Conservation (phyloP, 2,113 vertebrate genomes). For the Bufo gargarizans region DNA sequence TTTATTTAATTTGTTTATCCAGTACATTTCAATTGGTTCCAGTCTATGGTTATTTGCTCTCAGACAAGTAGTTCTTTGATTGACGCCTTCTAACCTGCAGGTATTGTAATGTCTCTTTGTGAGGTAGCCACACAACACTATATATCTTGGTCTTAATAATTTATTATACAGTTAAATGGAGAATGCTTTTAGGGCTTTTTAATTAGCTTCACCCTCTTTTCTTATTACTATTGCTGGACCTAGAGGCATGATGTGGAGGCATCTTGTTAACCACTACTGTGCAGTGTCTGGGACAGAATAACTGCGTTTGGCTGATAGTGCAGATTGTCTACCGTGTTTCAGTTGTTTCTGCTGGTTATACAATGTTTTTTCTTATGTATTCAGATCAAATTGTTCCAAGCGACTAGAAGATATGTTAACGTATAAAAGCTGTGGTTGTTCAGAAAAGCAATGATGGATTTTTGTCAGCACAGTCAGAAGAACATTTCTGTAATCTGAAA, state of each 20-base stretch:
- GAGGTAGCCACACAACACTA: not conserved
- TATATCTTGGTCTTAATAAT: slow-evolving; percentile 27
- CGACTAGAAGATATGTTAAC: not conserved
- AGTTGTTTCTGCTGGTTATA: slow-evolving; percentile 3
- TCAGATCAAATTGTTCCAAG: slow-evolving; percentile 19
- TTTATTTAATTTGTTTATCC: slow-evolving; percentile 3
- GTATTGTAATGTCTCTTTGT: slow-evolving; percentile 32
- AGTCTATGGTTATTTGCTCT: not conserved
- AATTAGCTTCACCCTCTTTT: slow-evolving; percentile 39
- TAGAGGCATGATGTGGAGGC: slow-evolving; percentile 1
- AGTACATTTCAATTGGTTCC: not conserved
- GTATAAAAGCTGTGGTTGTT: slow-evolving; percentile 11
- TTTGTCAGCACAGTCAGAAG: slow-evolving; percentile 5
- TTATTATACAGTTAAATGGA: slow-evolving; percentile 36
- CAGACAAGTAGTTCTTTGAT: not conserved
- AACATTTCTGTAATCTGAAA: not conserved
- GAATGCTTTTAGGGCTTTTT: slow-evolving; percentile 54
- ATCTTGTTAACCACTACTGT: slow-evolving; percentile 16
- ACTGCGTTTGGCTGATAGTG: not conserved
- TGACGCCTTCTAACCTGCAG: slow-evolving; percentile 14
- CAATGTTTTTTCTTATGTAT: not conserved
- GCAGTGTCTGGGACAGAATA: not conserved
- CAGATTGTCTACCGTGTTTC: not conserved
- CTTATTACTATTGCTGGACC: slow-evolving; percentile 26
- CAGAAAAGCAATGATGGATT: slow-evolving; percentile 24